Base-by-base conservation (phyloP, 2,113 vertebrate species). In the Petroica traversi region DNA sequence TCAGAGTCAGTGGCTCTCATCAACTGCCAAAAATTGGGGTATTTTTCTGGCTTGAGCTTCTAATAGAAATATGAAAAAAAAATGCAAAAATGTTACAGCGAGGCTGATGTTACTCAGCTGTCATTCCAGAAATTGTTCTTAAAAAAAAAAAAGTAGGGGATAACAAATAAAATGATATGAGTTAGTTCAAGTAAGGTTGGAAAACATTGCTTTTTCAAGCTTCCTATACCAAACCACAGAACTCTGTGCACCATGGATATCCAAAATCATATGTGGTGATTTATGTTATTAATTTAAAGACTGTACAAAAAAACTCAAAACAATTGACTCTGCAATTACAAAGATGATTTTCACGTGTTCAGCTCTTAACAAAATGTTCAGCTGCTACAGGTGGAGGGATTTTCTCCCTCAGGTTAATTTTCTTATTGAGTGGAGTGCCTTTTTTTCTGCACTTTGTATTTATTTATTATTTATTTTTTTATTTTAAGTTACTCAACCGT, bases 11-110 rank as follows among this genome's bases (percentile, higher is more conserved):
- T 66, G 34, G 84, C 93, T 97, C 93, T 97, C 40, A 97, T 92
- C 96, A 49, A 33, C 62, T 85, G 96, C 96, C 97, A 98, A 93
- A 76, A 93, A 71, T 16, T n/a, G 89, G 93, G 93, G 88, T 66
- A n/a, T 74, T 94, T 93, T 93, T 95, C 93, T 96, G 93, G 95
- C 94, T 94, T 74, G 59, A 48, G 31, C 20, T 88, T 97, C 91
- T 92, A 55, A 69, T 59, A 96, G 90, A 79, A 95, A 97, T 89
- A 73, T 63, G n/a, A n/a, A n/a, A 2, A 74, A 92, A 93, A 97
- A 96, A 93, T 51, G 93, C 58, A 95, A 55, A 94, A 51, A 55
- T 76, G 61, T 75, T 96, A 93, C 46, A 86, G 61, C 22, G 73
- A 95, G 68, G 52, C 80, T 93, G 61, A 74, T 38, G 11, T 85